A percentile compares a stretch with the other conserved stretches of the same genome.
phyloP scores from a whole-genome alignment of 1,140 invertebrate species.

The Paraescarpia echinospica region DNA sequence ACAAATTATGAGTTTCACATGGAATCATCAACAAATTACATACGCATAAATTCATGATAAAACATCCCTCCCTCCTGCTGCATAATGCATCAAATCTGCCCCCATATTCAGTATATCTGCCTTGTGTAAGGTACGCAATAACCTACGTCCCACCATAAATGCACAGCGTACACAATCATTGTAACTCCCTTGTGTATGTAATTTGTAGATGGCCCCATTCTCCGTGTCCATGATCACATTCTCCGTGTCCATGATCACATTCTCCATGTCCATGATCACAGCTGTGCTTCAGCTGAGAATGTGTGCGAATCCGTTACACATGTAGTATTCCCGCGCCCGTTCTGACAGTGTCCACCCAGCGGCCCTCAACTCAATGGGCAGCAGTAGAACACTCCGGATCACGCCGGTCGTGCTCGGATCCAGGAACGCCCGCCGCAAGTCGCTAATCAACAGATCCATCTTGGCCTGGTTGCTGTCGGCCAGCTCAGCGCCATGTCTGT shows the following conservation, averaged over 20 bases:
- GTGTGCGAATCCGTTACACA: not conserved
- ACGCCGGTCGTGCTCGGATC: slow-evolving; percentile 61
- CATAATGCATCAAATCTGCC: too few species aligned
- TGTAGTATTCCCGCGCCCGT: not conserved
- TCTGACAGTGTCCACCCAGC: slow-evolving; percentile 77
- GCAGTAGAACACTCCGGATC: slow-evolving; percentile 76
- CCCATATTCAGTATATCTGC: too few species aligned
- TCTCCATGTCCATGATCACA: not conserved
- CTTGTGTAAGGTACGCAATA: too few species aligned
- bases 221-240: not conserved
- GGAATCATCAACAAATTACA: too few species aligned
- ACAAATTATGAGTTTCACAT: not conserved
- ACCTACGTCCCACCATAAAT: too few species aligned
- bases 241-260: too few species aligned
- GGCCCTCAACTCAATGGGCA: slow-evolving; percentile 84
- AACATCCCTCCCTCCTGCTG: too few species aligned
- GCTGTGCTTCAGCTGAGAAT: not conserved
- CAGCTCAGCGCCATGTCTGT: slow-evolving; percentile 80
- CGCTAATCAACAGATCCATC: slow-evolving; percentile 73
- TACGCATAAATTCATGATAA: too few species aligned
- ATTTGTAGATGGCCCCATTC: too few species aligned
- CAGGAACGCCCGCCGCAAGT: slow-evolving; percentile 82
- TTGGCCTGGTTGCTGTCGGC: slow-evolving; percentile 77
- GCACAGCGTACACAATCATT: too few species aligned
- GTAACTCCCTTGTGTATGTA: too few species aligned